These are phyloP conservation scores for mouse (Mus musculus) DNA, from an alignment of 2,113 vertebrate species.

Conservation along the genomic window GRCm39 chr3:20116001-20116500, in stretches of 20 bases:
- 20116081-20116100: background rate
- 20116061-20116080: background rate
- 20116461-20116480: background rate
- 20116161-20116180: no score
- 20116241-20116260: no score
- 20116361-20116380: background rate
- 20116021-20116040: no score
- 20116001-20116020: no score
- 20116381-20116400: background rate
- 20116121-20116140: background rate
- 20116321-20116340: background rate
- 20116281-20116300: no score
- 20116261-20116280: no score
- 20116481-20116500: background rate
- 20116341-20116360: background rate
- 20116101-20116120: background rate
- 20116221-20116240: no score
- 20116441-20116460: background rate
- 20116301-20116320: no score
- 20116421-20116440: background rate
- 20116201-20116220: no score
- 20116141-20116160: constrained; percentile 15
- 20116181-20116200: no score
- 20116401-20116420: constrained; percentile 38
- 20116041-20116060: no score